A percentile compares a stretch with the other conserved stretches of the same genome.
phyloP scores from a whole-genome alignment of 2,888 invertebrate species.

The Beris chalybata region DNA sequence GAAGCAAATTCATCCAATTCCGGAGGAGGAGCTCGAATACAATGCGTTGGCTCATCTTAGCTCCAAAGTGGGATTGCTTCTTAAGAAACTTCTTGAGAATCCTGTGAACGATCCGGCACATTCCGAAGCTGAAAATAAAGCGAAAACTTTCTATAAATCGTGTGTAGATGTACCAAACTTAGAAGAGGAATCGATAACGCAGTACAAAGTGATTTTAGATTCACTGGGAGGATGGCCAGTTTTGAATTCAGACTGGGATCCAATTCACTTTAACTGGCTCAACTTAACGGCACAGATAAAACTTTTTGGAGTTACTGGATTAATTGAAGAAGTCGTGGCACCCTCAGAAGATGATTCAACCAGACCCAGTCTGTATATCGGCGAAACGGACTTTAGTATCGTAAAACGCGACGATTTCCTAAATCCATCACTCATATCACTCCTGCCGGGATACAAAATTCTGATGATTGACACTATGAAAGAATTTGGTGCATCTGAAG shows the following conservation, averaged over 20 bases:
- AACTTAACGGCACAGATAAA: constrained; percentile 70
- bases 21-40: constrained; percentile 78
- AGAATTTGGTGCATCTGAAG: constrained; percentile 66
- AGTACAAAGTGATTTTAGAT: constrained; percentile 63
- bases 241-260: constrained; percentile 64
- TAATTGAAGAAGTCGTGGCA: constrained; percentile 80
- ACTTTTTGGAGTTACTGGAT: constrained; percentile 75
- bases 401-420: constrained; percentile 72
- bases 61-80: constrained; percentile 71
- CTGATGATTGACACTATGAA: constrained; percentile 69
- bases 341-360: constrained; percentile 87
- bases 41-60: constrained; percentile 70
- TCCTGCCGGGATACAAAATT: constrained; percentile 71
- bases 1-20: constrained; percentile 75
- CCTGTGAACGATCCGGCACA: constrained; percentile 58
- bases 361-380: constrained; percentile 80
- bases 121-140: constrained; percentile 69
- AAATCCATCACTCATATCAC: constrained; percentile 64
- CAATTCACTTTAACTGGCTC: constrained; percentile 65
- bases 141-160: constrained; percentile 75
- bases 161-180: constrained; percentile 79
- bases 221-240: constrained; percentile 85
- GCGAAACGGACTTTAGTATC: constrained; percentile 75
- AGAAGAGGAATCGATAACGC: constrained; percentile 68
- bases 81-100: constrained; percentile 66